Evolutionary conservation across 2,888 invertebrate genomes (phyloP).

Genomic region (Ditylenchus weischeri): DNA sequence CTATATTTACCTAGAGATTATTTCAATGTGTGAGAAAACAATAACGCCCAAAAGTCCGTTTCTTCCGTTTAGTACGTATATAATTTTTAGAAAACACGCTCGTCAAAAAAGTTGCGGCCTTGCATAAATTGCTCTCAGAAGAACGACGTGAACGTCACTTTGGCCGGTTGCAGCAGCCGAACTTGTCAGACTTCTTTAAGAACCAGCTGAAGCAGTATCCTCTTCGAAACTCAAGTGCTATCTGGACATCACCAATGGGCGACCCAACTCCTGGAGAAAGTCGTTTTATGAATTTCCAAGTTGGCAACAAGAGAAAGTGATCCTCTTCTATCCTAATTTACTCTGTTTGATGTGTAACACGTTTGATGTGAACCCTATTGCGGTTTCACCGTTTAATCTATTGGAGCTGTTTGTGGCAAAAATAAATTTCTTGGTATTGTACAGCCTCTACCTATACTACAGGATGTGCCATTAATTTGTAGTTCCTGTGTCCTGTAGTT

Average conservation of each 20-base stretch:
- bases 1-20: no score
- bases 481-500: no score
- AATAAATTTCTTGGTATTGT: no score
- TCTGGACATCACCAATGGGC: conserved; percentile 60
- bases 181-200: conserved; percentile 59
- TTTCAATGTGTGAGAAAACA: no score
- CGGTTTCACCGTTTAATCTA: no score
- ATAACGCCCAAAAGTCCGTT: no score
- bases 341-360: no score
- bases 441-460: no score
- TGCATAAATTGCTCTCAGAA: conserved; percentile 16
- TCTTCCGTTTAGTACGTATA: no score
- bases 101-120: not conserved
- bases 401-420: no score
- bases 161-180: conserved; percentile 38
- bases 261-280: conserved; percentile 29
- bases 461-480: not conserved
- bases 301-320: conserved; percentile 1
- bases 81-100: no score
- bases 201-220: conserved; percentile 57
- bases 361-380: no score
- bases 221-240: conserved; percentile 61
- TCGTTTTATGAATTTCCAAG: conserved; percentile 12
- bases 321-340: not conserved
- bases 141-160: conserved; percentile 27